Evolutionary conservation across 2,797 vertebrate genomes (phyloP).

Genomic region (Denticeps clupeoides): DNA sequence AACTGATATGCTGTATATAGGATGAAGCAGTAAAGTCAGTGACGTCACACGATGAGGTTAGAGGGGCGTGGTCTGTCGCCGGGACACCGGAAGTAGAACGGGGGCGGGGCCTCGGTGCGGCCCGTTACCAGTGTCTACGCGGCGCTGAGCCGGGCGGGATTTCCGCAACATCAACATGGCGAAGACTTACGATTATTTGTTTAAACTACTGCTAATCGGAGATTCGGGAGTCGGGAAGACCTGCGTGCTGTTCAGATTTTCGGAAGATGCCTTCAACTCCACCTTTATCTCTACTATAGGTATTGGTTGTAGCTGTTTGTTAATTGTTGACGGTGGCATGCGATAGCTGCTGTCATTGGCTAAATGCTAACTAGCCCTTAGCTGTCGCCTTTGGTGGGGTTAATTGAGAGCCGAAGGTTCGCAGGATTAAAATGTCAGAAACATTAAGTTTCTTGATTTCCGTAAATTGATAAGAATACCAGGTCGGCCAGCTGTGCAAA

Average conservation of each 20-base stretch:
- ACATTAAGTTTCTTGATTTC: too few species aligned
- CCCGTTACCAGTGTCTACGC: slow-evolving; percentile 18
- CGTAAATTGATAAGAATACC: too few species aligned
- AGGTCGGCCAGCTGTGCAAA: too few species aligned
- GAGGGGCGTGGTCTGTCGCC: too few species aligned
- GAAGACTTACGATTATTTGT: slow-evolving; percentile 97
- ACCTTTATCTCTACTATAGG: slow-evolving; percentile 97
- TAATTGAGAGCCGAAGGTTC: too few species aligned
- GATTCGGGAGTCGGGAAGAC: slow-evolving; percentile 95
- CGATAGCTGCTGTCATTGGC: neutral
- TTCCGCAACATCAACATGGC: slow-evolving; percentile 82
- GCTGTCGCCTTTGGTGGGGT: too few species aligned
- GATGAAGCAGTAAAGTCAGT: too few species aligned
- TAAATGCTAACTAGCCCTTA: neutral
- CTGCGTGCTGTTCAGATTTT: slow-evolving; percentile 91
- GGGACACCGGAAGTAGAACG: neutral
- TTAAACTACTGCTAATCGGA: slow-evolving; percentile 93
- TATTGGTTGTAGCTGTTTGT: slow-evolving; percentile 37
- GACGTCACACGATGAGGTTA: too few species aligned
- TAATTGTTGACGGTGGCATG: too few species aligned
- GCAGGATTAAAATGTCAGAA: too few species aligned
- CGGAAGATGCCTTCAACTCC: slow-evolving; percentile 94
- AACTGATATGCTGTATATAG: too few species aligned
- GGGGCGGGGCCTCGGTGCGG: neutral
- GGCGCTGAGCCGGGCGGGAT: slow-evolving; percentile 55